Conservation (phyloP, 2,888 invertebrate species). For the Morpho achilles region DNA sequence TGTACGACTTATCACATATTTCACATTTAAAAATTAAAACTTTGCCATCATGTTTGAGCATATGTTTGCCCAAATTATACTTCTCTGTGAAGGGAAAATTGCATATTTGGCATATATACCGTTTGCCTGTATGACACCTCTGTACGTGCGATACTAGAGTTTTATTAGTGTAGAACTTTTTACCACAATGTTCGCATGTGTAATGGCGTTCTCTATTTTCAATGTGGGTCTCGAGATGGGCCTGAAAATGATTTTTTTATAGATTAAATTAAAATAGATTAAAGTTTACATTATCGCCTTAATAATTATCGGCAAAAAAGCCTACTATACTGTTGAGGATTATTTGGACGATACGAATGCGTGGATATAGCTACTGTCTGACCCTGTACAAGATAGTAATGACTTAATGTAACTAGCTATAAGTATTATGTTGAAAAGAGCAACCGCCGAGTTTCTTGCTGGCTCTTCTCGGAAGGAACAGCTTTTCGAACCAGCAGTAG, state of each 20-base stretch:
- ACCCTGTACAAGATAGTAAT: too few relatives aligned
- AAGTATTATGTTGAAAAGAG: too few relatives aligned
- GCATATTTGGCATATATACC: constrained; percentile 65
- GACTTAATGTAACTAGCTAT: too few relatives aligned
- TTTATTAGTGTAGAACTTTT: constrained; percentile 60
- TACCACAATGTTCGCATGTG: constrained; percentile 66
- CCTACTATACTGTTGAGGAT: too few relatives aligned
- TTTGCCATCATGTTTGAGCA: constrained; percentile 60
- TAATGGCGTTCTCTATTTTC: constrained; percentile 53
- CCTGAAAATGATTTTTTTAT: constrained; percentile 35
- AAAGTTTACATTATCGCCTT: too few relatives aligned
- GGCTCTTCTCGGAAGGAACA: too few relatives aligned
- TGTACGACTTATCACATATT: constrained; percentile 58
- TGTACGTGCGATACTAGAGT: constrained; percentile 51
- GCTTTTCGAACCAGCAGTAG: too few relatives aligned
- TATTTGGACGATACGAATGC: too few relatives aligned
- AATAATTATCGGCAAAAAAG: too few relatives aligned
- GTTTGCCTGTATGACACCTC: constrained; percentile 49
- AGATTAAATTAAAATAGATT: too few relatives aligned
- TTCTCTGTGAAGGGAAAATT: constrained; percentile 62
- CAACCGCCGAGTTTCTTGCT: too few relatives aligned
- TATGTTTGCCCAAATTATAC: constrained; percentile 59
- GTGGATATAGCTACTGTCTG: too few relatives aligned
- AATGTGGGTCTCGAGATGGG: constrained; percentile 62
- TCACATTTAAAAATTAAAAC: constrained; percentile 48